Conservation (phyloP, 2,888 invertebrate genomes). For the Emmelina monodactyla region DNA sequence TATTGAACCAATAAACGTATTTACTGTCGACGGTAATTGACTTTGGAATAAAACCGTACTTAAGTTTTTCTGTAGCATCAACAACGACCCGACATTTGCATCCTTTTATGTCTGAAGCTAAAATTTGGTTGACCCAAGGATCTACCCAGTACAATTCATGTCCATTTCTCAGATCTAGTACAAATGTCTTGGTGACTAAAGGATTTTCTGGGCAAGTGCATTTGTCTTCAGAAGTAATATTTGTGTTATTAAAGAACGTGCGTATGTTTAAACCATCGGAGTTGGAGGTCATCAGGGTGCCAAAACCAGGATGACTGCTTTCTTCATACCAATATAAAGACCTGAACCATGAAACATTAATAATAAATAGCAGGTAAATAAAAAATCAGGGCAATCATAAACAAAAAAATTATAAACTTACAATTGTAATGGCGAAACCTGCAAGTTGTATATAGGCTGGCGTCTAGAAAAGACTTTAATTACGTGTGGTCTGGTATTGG, state of each 20-base stretch:
- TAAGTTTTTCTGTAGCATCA: conserved; percentile 53
- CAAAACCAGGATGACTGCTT: conserved; percentile 62
- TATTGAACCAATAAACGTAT: conserved; percentile 77
- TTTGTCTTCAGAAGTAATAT: conserved; percentile 22
- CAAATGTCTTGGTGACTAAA: conserved; percentile 69
- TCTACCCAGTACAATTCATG: conserved; percentile 71
- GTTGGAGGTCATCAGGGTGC: conserved; percentile 70
- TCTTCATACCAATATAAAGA: conserved; percentile 81
- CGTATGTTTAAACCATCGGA: conserved; percentile 62
- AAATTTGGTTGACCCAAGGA: conserved; percentile 64
- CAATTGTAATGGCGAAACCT: conserved; percentile 80
- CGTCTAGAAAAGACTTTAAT: conserved; percentile 64
- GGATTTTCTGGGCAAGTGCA: conserved; percentile 75
- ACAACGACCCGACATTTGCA: conserved; percentile 71
- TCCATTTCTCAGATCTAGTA: conserved; percentile 71
- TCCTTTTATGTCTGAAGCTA: conserved; percentile 71
- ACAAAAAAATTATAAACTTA: conserved; percentile 26
- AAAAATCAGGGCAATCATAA: neutral
- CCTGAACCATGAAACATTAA: conserved; percentile 41
- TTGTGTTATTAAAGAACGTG: conserved; percentile 63
- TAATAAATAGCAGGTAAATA: neutral
- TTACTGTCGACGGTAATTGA: conserved; percentile 75
- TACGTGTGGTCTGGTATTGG: conserved; percentile 58
- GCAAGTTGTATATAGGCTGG: conserved; percentile 70
- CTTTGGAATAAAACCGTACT: conserved; percentile 68